Conservation (phyloP, 2,888 invertebrate species). For the Plutella xylostella region DNA sequence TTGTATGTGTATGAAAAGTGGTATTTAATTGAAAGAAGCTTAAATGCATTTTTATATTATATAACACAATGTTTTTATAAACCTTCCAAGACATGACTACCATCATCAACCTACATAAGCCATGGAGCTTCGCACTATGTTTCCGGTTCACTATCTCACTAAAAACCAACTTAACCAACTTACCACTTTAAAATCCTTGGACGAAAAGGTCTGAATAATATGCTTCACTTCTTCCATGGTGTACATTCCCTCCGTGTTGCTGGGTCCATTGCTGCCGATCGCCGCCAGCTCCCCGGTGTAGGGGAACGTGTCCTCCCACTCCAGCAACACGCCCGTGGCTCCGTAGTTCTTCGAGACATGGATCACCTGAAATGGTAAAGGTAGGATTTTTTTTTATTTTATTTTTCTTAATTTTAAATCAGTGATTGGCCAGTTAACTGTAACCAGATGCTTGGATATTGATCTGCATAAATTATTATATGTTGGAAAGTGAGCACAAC, state of each 20-base stretch:
- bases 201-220: slow-evolving; percentile 74
- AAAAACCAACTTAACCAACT: too few relatives aligned
- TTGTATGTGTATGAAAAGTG: background rate
- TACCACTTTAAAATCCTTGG: too few relatives aligned
- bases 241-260: slow-evolving; percentile 73
- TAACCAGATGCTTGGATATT: too few relatives aligned
- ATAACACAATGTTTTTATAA: background rate
- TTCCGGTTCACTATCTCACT: too few relatives aligned
- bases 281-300: slow-evolving; percentile 73
- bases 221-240: slow-evolving; percentile 73
- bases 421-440: background rate
- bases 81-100: too few relatives aligned
- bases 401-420: too few relatives aligned
- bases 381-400: too few relatives aligned
- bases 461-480: background rate
- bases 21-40: background rate
- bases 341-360: slow-evolving; percentile 68
- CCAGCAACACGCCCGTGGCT: slow-evolving; percentile 83
- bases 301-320: slow-evolving; percentile 94
- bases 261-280: slow-evolving; percentile 66
- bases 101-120: too few relatives aligned
- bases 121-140: too few relatives aligned
- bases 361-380: slow-evolving; percentile 36
- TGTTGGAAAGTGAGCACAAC: background rate
- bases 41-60: background rate